Conservation (phyloP, 2,797 vertebrate genomes). For the Brachymystax lenok region DNA sequence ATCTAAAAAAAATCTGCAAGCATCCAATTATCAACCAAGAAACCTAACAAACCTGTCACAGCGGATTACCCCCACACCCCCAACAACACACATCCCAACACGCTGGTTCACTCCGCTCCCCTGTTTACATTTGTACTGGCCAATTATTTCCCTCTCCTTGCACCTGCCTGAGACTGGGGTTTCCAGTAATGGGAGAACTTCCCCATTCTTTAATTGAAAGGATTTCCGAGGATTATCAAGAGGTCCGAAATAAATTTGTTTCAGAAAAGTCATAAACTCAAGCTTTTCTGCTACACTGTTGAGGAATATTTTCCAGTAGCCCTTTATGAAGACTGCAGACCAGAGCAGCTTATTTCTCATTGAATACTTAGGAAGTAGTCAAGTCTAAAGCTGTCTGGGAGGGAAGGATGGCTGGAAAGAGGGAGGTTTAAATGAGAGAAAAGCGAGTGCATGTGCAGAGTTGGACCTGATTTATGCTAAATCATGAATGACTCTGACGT, state of each 20-base stretch:
- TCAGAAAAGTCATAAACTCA: slow-evolving; percentile 70
- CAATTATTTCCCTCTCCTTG: slow-evolving; percentile 74
- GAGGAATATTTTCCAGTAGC: slow-evolving; percentile 56
- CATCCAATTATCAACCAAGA: slow-evolving; percentile 72
- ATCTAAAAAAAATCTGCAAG: slow-evolving; percentile 40
- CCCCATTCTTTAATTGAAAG: slow-evolving; percentile 72
- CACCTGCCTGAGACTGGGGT: slow-evolving; percentile 57
- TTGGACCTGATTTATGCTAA: slow-evolving; percentile 37
- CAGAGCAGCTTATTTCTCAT: slow-evolving; percentile 57
- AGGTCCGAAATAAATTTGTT: slow-evolving; percentile 73
- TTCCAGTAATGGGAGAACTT: slow-evolving; percentile 63
- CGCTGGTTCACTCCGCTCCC: slow-evolving; percentile 67
- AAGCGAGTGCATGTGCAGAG: slow-evolving; percentile 32
- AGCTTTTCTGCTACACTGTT: slow-evolving; percentile 51
- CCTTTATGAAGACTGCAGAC: slow-evolving; percentile 53
- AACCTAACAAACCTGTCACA: slow-evolving; percentile 75
- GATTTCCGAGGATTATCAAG: slow-evolving; percentile 72
- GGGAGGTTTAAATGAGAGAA: slow-evolving; percentile 37
- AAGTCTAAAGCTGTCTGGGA: slow-evolving; percentile 35
- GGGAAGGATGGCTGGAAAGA: slow-evolving; percentile 31
- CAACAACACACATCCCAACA: slow-evolving; percentile 55
- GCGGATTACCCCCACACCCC: slow-evolving; percentile 64
- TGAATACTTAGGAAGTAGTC: slow-evolving; percentile 44
- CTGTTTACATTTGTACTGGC: slow-evolving; percentile 82
- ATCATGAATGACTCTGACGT: slow-evolving; percentile 48